Evolutionary conservation across 2,888 invertebrate species (phyloP).

Genomic region (Tupiocoris notatus): DNA sequence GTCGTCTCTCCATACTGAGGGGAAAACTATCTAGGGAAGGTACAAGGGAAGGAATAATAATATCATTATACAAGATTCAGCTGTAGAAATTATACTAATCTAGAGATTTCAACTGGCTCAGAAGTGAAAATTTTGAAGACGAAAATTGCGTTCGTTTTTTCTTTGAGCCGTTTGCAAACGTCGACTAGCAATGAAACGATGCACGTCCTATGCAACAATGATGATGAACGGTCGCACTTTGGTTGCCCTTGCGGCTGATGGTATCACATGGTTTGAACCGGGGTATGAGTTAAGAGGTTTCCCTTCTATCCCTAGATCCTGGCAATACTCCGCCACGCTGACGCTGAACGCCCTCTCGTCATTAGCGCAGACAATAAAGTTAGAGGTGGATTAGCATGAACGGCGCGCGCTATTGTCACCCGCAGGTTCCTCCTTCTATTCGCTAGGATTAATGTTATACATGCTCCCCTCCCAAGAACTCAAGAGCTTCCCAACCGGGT

Average conservation of each 20-base stretch:
- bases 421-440: constrained; percentile 6
- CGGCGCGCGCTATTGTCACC: constrained; percentile 40
- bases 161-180: no score
- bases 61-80: no score
- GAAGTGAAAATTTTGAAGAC: no score
- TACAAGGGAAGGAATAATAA: no score
- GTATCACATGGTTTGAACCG: no score
- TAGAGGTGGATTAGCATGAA: constrained; percentile 32
- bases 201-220: constrained; percentile 15
- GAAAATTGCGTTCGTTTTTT: no score
- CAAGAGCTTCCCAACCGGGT: not conserved
- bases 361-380: not conserved
- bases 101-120: no score
- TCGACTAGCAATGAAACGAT: not conserved
- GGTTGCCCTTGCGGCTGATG: constrained; percentile 7
- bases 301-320: no score
- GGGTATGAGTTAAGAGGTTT: not conserved
- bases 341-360: not conserved
- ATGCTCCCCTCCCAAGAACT: constrained; percentile 17
- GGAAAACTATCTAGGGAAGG: no score
- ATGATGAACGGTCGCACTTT: constrained; percentile 12
- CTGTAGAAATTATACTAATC: no score
- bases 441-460: constrained; percentile 42
- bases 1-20: no score
- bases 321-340: no score